Percentiles rank a stretch among this genome's conserved stretches.
phyloP scores from a whole-genome alignment of 2,888 invertebrate species.

The Dynastes maya region DNA sequence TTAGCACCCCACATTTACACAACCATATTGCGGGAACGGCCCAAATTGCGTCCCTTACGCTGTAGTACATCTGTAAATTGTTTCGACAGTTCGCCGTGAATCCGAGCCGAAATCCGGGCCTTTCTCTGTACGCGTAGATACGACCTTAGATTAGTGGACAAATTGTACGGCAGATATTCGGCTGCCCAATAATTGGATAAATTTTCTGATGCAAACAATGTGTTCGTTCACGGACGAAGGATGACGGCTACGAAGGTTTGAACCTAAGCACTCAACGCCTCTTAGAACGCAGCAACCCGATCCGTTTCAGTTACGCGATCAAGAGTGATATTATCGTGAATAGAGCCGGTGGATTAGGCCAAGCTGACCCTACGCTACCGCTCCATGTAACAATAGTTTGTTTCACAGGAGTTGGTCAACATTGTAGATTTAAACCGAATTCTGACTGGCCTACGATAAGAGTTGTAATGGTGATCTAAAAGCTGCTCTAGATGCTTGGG shows the following conservation, averaged over 20 bases:
- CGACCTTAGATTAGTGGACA: constrained; percentile 20
- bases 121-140: background rate
- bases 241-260: background rate
- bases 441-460: no score
- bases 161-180: background rate
- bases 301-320: constrained; percentile 20
- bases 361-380: background rate
- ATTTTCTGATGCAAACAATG: constrained; percentile 15
- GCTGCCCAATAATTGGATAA: constrained; percentile 23
- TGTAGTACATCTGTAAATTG: constrained; percentile 11
- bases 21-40: constrained; percentile 13
- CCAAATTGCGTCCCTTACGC: background rate
- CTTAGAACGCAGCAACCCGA: background rate
- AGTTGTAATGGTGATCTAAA: no score
- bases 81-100: constrained; percentile 2
- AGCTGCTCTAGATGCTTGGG: no score
- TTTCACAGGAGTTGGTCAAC: no score
- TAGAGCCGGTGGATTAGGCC: background rate
- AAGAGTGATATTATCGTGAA: constrained; percentile 25
- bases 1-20: background rate
- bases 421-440: background rate
- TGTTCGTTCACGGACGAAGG: background rate
- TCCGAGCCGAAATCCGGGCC: constrained; percentile 7
- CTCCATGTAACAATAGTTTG: background rate
- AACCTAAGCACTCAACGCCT: background rate